Evolutionary conservation across 2,113 vertebrate species (phyloP), one percentile per base, ranked within the genome.

Genomic region (Antennarius striatus): DNA sequence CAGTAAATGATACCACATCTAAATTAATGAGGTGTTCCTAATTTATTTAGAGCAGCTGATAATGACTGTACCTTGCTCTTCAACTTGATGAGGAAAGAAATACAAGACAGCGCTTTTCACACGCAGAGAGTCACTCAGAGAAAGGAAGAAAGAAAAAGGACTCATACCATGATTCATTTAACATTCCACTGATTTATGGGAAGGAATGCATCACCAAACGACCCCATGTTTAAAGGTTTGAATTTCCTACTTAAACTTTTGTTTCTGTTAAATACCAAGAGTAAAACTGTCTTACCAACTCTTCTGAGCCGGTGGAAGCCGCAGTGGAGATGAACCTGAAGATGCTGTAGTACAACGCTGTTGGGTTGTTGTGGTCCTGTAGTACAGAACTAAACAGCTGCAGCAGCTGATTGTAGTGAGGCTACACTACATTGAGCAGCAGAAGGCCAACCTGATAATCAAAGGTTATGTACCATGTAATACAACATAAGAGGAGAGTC

Each of bases 11-110:
- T 22, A 22, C 22, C 22, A 22, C 22, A 22, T 22, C 22, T 22
- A 22, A 22, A 22, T 22, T 22, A 22, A 22, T 22, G 22, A 22
- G 22, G 22, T 22, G 22, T 22, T 22, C 22, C 22, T 43, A 3
- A 9, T 43, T 43, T 9, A 11, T 12, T 43, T 11, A 11, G 9
- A 43, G 36, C 13, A 17, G 56, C 29, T 9, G 6, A 0, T 9
- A 10, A 2, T n/a, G 28, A 43, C 30, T 28, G 71, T 78, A 93
- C 91, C 86, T 92, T 96, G 86, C 93, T 94, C 77, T 94, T 96
- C 52, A 96, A 83, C 81, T 93, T 94, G 73, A 96, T 91, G 68
- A 97, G 93, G 72, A 93, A 93, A 53, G 88, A 85, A 52, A 96
- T 84, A 60, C 93, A 94, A 40, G 92, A 94, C 10, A 96, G 90